phyloP scores from a whole-genome alignment of 2,888 invertebrate genomes.

The Latheticus oryzae region DNA sequence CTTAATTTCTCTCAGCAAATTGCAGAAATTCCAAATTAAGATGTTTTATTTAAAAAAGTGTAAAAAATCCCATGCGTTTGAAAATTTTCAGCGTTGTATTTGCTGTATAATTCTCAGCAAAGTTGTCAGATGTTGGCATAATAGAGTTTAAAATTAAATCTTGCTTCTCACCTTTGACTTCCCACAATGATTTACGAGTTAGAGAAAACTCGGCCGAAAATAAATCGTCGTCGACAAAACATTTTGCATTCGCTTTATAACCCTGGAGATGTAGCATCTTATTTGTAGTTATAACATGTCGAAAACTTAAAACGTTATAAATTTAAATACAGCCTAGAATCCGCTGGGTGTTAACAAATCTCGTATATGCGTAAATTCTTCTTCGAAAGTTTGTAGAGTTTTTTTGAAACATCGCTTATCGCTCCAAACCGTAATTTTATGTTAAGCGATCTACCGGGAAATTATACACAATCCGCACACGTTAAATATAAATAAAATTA shows the following conservation, averaged over 20 bases:
- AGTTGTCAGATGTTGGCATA: constrained; percentile 43
- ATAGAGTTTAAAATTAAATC: constrained; percentile 62
- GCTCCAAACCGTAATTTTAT: constrained; percentile 55
- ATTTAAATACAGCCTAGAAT: constrained; percentile 43
- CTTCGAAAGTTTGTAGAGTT: constrained; percentile 41
- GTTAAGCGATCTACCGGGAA: constrained; percentile 60
- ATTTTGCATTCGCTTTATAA: constrained; percentile 49
- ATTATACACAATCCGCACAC: constrained; percentile 56
- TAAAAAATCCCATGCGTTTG: no score
- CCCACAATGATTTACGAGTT: constrained; percentile 61
- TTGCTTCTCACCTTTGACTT: constrained; percentile 59
- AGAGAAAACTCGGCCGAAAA: constrained; percentile 57
- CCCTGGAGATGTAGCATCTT: constrained; percentile 46
- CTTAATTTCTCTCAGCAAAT: no score
- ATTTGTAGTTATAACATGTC: constrained; percentile 36
- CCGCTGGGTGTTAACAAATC: constrained; percentile 47
- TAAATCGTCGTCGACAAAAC: constrained; percentile 52
- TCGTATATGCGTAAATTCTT: constrained; percentile 41
- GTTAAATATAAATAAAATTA: constrained; percentile 56
- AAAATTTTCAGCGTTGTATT: constrained; percentile 15
- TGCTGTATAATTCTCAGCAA: constrained; percentile 34
- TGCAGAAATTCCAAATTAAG: no score
- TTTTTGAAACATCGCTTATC: constrained; percentile 49
- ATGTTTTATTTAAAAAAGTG: no score
- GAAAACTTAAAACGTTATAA: constrained; percentile 48